These are phyloP conservation scores for Caenorhabditis sp. DNA, from an alignment of 2,888 invertebrate species.

Conservation along the genomic window DNA sequence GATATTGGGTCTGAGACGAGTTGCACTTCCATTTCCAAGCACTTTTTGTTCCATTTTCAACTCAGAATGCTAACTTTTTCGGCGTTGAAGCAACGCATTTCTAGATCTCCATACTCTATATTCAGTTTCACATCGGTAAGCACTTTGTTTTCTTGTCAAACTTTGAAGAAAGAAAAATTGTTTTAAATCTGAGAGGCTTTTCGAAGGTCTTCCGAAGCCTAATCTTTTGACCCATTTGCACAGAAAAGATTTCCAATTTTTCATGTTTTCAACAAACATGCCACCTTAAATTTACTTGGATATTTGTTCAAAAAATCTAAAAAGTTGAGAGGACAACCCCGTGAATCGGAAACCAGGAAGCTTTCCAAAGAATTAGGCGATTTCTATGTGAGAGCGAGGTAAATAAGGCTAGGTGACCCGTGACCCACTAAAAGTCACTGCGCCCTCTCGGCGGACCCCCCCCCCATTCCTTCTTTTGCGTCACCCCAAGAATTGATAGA, in stretches of 20 bases:
- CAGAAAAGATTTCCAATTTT: too few species aligned
- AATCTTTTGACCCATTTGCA: too few species aligned
- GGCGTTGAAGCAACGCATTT: constrained; percentile 6
- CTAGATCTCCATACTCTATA: constrained; percentile 19
- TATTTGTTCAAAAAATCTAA: too few species aligned
- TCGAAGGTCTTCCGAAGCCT: too few species aligned
- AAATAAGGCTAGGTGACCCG: not conserved
- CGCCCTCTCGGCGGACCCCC: constrained; percentile 16
- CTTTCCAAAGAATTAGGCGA: not conserved
- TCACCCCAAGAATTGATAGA: constrained; percentile 50
- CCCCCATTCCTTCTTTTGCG: constrained; percentile 1
- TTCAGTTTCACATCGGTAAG: constrained; percentile 32
- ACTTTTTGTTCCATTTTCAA: not conserved
- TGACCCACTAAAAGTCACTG: constrained; percentile 33
- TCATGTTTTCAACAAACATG: too few species aligned
- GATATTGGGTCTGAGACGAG: constrained; percentile 6
- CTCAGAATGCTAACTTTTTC: constrained; percentile 15
- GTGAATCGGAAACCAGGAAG: not conserved
- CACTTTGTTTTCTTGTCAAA: too few species aligned
- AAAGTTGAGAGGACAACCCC: too few species aligned
- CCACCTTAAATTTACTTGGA: too few species aligned
- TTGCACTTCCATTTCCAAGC: constrained; percentile 13
- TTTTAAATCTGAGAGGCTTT: too few species aligned
- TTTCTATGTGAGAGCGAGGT: not conserved
- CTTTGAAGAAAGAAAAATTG: too few species aligned